Conservation (phyloP, 2,888 invertebrate species). For the Ditula angustiorana region DNA sequence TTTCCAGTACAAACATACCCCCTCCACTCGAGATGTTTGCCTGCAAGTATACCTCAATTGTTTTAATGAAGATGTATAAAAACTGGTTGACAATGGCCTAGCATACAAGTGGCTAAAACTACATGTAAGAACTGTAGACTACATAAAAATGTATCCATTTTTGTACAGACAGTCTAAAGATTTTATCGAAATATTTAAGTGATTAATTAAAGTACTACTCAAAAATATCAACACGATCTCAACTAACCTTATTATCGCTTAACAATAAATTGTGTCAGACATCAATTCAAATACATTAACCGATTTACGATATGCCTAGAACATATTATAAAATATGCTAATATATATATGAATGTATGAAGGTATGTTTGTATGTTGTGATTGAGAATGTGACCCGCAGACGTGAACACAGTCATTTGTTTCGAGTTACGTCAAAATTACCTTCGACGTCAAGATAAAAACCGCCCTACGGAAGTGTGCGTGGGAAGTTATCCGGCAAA, state of each 20-base stretch:
- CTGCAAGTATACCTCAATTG: too few species aligned
- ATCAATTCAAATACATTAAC: background rate
- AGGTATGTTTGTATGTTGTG: too few species aligned
- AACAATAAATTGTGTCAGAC: background rate
- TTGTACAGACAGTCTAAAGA: too few species aligned
- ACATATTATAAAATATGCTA: too few species aligned
- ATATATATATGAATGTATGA: too few species aligned
- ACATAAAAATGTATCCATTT: too few species aligned
- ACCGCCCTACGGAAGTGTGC: slow-evolving; percentile 8
- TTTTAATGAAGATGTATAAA: too few species aligned
- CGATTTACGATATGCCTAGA: background rate
- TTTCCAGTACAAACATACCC: too few species aligned
- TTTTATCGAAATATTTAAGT: background rate
- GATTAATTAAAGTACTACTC: background rate
- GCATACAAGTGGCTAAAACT: too few species aligned
- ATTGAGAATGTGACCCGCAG: background rate
- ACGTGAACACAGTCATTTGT: background rate
- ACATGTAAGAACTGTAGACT: too few species aligned
- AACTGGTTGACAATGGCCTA: too few species aligned
- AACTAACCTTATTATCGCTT: background rate
- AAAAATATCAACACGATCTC: background rate
- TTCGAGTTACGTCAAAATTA: background rate
- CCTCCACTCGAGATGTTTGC: too few species aligned
- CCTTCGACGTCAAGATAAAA: background rate
- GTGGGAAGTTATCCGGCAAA: slow-evolving; percentile 8